Conservation (phyloP, 2,797 vertebrate genomes). For the Bradypodion ventrale region DNA sequence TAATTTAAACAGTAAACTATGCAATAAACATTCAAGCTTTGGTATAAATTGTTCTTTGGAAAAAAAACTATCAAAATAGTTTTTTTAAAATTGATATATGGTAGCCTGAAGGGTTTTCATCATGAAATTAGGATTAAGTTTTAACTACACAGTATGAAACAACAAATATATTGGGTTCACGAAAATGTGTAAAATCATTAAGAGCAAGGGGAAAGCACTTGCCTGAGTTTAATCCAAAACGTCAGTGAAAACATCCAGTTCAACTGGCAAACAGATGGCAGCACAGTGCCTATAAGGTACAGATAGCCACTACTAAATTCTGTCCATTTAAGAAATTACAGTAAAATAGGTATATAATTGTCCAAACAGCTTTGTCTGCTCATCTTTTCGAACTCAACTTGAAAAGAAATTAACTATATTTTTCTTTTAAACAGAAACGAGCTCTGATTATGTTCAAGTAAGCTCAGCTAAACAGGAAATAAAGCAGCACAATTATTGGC, state of each 20-base stretch:
- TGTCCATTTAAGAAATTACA: background rate
- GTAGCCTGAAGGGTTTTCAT: too few species aligned
- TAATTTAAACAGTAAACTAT: too few species aligned
- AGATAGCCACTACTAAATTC: background rate
- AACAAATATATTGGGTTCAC: too few species aligned
- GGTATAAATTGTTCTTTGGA: too few species aligned
- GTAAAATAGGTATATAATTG: background rate
- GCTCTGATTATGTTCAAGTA: background rate
- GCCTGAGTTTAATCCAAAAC: too few species aligned
- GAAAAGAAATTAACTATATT: conserved; percentile 22
- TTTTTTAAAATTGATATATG: too few species aligned
- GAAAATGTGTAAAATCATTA: too few species aligned
- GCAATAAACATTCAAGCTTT: too few species aligned
- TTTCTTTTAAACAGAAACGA: background rate
- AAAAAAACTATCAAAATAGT: too few species aligned
- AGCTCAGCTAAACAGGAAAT: conserved; percentile 7
- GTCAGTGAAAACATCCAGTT: background rate
- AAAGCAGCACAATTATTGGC: conserved; percentile 8
- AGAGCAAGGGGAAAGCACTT: too few species aligned
- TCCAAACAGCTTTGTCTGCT: conserved; percentile 20
- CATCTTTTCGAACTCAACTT: conserved; percentile 29
- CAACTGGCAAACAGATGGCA: background rate
- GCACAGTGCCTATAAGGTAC: background rate
- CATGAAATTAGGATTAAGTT: too few species aligned
- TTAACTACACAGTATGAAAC: too few species aligned